phyloP scores from a whole-genome alignment of 2,797 vertebrate species.

The Gambusia yucatana region DNA sequence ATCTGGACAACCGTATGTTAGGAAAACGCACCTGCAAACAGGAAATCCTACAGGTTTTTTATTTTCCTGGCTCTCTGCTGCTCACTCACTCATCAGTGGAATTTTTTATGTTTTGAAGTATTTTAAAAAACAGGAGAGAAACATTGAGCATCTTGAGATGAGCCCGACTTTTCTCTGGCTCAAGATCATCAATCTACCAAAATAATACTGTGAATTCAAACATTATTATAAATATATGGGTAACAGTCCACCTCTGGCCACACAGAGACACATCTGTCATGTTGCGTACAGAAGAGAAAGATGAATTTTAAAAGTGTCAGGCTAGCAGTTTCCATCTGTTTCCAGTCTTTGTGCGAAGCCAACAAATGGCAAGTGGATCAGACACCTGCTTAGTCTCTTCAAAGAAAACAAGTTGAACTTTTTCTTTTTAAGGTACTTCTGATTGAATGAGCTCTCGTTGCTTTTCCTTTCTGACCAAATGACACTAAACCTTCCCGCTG shows the following conservation, averaged over 20 bases:
- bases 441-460: slow-evolving; percentile 31
- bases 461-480: slow-evolving; percentile 34
- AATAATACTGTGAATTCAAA: neutral
- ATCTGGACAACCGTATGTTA: neutral
- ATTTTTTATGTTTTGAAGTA: neutral
- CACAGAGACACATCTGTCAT: neutral
- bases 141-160: neutral
- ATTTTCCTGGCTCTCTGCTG: neutral
- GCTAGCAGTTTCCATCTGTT: slow-evolving; percentile 12
- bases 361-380: neutral
- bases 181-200: neutral
- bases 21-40: neutral
- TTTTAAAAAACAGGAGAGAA: neutral
- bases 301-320: neutral
- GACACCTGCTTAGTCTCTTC: neutral
- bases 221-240: neutral
- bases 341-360: slow-evolving; percentile 27
- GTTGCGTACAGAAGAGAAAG: neutral
- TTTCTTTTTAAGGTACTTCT: slow-evolving; percentile 13
- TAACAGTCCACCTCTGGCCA: neutral
- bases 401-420: neutral
- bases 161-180: neutral
- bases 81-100: neutral
- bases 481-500: slow-evolving; percentile 52
- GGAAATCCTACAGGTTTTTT: neutral